phyloP scores from a whole-genome alignment of 2,797 vertebrate species.

The Halcyon badia region DNA sequence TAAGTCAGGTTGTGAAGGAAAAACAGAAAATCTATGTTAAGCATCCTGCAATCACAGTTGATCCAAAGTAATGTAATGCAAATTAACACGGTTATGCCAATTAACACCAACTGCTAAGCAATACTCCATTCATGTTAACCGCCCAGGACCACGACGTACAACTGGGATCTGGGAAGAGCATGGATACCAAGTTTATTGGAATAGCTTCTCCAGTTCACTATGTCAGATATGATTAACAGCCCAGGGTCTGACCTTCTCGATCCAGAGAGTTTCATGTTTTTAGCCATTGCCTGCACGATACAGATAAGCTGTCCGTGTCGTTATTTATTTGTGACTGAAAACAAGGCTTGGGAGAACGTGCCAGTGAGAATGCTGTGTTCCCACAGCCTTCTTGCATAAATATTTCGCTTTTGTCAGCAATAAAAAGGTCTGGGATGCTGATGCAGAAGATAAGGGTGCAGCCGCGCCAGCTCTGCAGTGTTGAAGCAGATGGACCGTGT shows the following conservation, averaged over 20 bases:
- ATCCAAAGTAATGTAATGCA: neutral
- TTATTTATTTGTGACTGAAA: neutral
- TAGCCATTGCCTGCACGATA: neutral
- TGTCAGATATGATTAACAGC: neutral
- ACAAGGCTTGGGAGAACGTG: neutral
- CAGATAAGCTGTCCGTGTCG: fast-evolving
- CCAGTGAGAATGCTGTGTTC: neutral
- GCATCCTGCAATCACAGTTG: fast-evolving
- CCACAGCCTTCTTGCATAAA: constrained; percentile 11
- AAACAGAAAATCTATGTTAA: neutral
- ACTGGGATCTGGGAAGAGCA: neutral
- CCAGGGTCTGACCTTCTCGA: neutral
- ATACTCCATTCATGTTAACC: neutral
- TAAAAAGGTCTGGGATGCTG: constrained; percentile 17
- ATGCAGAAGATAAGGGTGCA: constrained; percentile 50
- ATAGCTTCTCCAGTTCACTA: neutral
- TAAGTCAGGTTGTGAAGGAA: neutral
- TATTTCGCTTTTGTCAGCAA: constrained; percentile 43
- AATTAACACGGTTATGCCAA: fast-evolving
- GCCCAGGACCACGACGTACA: neutral
- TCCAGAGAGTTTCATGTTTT: neutral
- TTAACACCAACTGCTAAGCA: neutral
- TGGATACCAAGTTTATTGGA: neutral
- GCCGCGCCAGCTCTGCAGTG: constrained; percentile 12
- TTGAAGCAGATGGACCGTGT: neutral